A percentile compares a stretch with the other conserved stretches of the same genome.
These are phyloP conservation scores for Tiaroga cobitis DNA, from an alignment of 2,797 vertebrate genomes.

Conservation along the genomic window DNA sequence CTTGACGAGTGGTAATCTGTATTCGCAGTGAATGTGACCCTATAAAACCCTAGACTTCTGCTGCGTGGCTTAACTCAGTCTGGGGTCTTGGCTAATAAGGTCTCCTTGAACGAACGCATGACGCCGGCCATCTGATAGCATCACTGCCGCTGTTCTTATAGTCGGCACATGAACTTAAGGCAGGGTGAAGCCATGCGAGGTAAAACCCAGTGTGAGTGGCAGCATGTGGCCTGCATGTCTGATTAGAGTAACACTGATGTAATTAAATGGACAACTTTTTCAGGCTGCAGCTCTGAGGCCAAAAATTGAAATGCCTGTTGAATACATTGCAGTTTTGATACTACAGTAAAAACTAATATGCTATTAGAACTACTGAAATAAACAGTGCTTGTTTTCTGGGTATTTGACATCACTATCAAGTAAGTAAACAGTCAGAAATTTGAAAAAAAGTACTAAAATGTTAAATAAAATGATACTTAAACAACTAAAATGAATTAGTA, in stretches of 20 bases:
- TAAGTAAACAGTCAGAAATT: background rate
- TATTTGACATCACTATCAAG: background rate
- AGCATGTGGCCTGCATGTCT: constrained; percentile 25
- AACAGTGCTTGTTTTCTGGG: background rate
- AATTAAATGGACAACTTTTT: background rate
- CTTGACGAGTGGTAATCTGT: constrained; percentile 19
- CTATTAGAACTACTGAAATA: background rate
- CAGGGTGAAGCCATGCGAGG: background rate
- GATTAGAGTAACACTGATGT: constrained; percentile 1
- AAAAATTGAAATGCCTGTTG: background rate
- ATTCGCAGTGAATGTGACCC: constrained; percentile 8
- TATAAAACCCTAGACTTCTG: constrained; percentile 5
- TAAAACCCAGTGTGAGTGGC: background rate
- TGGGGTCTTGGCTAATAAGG: constrained; percentile 39
- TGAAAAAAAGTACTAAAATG: background rate
- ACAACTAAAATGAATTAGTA: background rate
- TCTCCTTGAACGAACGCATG: constrained; percentile 3
- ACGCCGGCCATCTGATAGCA: background rate
- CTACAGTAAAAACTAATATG: background rate
- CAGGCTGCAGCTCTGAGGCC: background rate
- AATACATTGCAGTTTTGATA: background rate
- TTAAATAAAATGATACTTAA: background rate
- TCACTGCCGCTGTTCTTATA: background rate
- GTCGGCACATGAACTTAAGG: constrained; percentile 1
- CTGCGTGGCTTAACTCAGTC: constrained; percentile 27